Conservation (phyloP, 2,797 vertebrate genomes). For the Siniperca undulata region DNA sequence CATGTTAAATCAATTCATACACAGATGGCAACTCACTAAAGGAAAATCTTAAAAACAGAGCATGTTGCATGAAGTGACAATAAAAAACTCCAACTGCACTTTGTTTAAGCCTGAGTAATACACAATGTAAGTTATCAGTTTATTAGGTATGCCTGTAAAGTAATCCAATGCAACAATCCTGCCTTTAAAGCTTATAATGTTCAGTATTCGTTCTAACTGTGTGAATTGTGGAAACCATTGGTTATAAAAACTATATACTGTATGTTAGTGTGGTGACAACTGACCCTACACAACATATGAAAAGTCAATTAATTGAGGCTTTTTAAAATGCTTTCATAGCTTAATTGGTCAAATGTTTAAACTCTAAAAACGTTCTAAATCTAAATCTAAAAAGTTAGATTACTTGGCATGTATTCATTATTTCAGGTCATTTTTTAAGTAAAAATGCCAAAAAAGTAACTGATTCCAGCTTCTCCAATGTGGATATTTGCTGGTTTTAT, state of each 20-base stretch:
- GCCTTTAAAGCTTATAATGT: not conserved
- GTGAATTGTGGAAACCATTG: not conserved
- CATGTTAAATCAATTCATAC: slow-evolving; percentile 56
- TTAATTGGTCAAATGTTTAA: not conserved
- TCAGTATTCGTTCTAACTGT: not conserved
- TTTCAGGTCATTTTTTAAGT: not conserved
- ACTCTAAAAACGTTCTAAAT: not conserved
- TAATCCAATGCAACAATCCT: not conserved
- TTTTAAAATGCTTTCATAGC: not conserved
- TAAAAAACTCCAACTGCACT: slow-evolving; percentile 12
- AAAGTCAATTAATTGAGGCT: not conserved
- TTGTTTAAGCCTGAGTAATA: slow-evolving; percentile 11
- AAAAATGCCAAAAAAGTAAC: not conserved
- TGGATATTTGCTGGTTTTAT: not conserved
- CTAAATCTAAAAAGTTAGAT: too few relatives aligned
- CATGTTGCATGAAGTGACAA: slow-evolving; percentile 51
- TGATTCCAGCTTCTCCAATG: not conserved
- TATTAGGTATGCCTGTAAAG: not conserved
- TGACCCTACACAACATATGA: not conserved
- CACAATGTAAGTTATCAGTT: not conserved
- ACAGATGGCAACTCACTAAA: slow-evolving; percentile 59
- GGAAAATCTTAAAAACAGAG: slow-evolving; percentile 38
- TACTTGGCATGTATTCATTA: not conserved
- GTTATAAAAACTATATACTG: too few relatives aligned
- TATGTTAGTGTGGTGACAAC: not conserved